phyloP scores from a whole-genome alignment of 2,113 vertebrate genomes.

The Apodemus sylvaticus region DNA sequence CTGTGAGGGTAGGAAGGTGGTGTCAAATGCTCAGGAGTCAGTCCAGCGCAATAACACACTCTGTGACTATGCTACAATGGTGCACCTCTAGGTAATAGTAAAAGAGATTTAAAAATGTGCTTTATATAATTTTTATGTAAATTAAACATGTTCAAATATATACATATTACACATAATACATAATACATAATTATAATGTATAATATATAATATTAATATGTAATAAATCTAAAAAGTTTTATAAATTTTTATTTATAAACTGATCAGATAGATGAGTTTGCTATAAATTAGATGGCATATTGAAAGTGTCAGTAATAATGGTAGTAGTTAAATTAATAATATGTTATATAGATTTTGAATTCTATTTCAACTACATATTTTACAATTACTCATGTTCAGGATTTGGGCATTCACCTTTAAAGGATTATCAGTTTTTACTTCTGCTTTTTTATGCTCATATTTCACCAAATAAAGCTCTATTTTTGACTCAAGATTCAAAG shows the following conservation, averaged over 20 bases:
- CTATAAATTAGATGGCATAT: slow-evolving; percentile 1
- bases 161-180: too few relatives aligned
- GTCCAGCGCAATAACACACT: background rate
- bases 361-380: slow-evolving; percentile 20
- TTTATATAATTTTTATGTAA: too few relatives aligned
- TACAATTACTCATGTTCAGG: background rate
- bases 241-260: slow-evolving; percentile 30
- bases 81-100: background rate
- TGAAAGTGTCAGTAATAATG: background rate
- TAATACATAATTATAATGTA: too few relatives aligned
- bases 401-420: background rate
- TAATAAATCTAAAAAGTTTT: background rate
- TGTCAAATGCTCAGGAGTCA: background rate
- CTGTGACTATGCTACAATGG: background rate
- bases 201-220: too few relatives aligned
- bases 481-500: background rate
- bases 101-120: slow-evolving; percentile 6
- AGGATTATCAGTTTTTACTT: background rate
- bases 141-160: too few relatives aligned
- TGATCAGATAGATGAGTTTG: background rate
- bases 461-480: background rate
- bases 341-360: background rate
- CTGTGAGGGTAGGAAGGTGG: background rate
- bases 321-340: background rate
- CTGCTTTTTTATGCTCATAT: background rate